Conservation (phyloP, 2,888 invertebrate species). For the Melanostoma mellinum region DNA sequence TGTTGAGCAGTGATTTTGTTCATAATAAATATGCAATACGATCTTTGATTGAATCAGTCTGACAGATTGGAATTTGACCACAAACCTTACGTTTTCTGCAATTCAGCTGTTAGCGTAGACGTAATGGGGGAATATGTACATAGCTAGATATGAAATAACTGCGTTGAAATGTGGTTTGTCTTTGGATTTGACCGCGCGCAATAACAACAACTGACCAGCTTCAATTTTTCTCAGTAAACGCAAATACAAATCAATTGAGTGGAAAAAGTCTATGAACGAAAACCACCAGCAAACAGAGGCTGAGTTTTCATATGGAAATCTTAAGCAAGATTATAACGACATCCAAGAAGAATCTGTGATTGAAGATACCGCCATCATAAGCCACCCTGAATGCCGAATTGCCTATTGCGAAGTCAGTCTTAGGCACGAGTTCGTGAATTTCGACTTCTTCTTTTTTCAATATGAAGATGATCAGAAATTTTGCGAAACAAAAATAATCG, state of each 20-base stretch:
- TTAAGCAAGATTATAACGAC: constrained; percentile 11
- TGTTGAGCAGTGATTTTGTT: constrained; percentile 25
- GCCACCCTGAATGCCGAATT: constrained; percentile 5
- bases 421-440: constrained; percentile 49
- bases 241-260: constrained; percentile 53
- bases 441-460: constrained; percentile 1
- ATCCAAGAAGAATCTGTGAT: constrained; percentile 25
- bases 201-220: constrained; percentile 27
- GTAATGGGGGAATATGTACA: not conserved
- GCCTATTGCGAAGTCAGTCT: constrained; percentile 9
- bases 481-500: constrained; percentile 26
- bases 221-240: constrained; percentile 23
- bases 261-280: constrained; percentile 26
- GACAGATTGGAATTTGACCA: constrained; percentile 57
- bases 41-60: constrained; percentile 46
- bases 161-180: constrained; percentile 50
- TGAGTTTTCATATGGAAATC: constrained; percentile 36
- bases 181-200: constrained; percentile 37
- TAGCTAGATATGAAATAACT: not conserved
- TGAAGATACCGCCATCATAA: constrained; percentile 53
- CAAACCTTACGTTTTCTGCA: constrained; percentile 51
- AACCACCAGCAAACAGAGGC: constrained; percentile 23
- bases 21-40: constrained; percentile 52
- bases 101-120: constrained; percentile 20
- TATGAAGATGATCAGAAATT: constrained; percentile 5